Evolutionary conservation across 1,140 invertebrate genomes (phyloP).

Genomic region (Ylistrum balloti): DNA sequence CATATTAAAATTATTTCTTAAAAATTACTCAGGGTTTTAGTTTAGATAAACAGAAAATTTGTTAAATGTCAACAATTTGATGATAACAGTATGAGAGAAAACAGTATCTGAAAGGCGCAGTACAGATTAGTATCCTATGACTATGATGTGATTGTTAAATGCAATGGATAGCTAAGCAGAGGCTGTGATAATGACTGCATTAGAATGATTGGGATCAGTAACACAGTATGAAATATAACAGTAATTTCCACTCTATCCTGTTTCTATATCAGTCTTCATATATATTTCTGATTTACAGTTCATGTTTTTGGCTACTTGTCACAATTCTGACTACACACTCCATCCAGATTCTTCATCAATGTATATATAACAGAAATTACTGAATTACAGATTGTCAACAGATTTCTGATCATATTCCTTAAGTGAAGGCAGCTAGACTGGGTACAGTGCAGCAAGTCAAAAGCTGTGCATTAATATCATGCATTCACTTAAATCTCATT

Average conservation of each 20-base stretch:
- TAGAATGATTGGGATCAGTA: background rate
- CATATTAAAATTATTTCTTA: too few relatives aligned
- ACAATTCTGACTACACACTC: too few relatives aligned
- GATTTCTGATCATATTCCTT: background rate
- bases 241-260: background rate
- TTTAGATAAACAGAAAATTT: too few relatives aligned
- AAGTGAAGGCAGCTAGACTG: background rate
- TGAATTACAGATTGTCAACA: background rate
- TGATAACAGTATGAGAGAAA: too few relatives aligned
- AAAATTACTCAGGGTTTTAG: too few relatives aligned
- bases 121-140: too few relatives aligned
- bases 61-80: too few relatives aligned
- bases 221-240: background rate
- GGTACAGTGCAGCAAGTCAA: background rate
- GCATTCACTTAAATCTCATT: background rate
- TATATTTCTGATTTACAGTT: background rate
- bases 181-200: background rate
- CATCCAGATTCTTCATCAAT: background rate
- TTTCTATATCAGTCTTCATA: background rate
- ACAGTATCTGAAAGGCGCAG: too few relatives aligned
- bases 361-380: background rate
- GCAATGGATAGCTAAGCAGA: too few relatives aligned
- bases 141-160: too few relatives aligned
- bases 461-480: background rate
- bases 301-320: background rate